phyloP scores from a whole-genome alignment of 2,797 vertebrate genomes.

The Avahi laniger region DNA sequence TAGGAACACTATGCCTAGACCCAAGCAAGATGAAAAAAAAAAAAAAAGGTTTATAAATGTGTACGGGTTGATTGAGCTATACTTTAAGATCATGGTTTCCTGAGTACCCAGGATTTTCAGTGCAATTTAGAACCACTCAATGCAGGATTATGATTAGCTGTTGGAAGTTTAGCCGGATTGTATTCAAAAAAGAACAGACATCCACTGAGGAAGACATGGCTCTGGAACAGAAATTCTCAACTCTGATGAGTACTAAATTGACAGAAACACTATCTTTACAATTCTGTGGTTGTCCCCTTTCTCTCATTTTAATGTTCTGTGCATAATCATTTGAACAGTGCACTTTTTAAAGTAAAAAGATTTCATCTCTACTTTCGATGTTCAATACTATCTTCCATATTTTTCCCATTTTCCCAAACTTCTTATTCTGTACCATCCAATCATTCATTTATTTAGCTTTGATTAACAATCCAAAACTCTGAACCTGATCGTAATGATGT shows the following conservation, averaged over 20 bases:
- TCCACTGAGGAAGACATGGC: not conserved
- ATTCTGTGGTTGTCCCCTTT: not conserved
- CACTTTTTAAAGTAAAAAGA: not conserved
- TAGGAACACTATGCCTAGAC: not conserved
- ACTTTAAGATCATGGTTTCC: conserved; percentile 59
- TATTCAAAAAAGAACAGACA: not conserved
- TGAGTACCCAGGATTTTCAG: conserved; percentile 56
- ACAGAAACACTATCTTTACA: not conserved
- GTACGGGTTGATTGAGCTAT: conserved; percentile 40
- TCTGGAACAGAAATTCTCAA: not conserved
- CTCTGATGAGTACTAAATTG: not conserved
- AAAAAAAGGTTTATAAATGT: not conserved
- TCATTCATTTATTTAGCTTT: not conserved
- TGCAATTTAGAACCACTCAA: conserved; percentile 61
- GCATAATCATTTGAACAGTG: not conserved
- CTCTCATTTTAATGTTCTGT: not conserved
- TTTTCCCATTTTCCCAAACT: not conserved
- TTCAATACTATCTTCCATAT: not conserved
- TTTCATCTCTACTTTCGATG: not conserved
- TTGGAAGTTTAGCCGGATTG: conserved; percentile 50
- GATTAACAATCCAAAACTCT: not conserved
- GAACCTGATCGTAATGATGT: not conserved
- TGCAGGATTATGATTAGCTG: conserved; percentile 63
- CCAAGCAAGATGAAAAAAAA: not conserved
- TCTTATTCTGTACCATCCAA: not conserved